Percentiles rank a stretch among this genome's conserved stretches.
These are phyloP conservation scores for Punctoribates punctum DNA, from an alignment of 2,888 invertebrate genomes.

Conservation along the genomic window DNA sequence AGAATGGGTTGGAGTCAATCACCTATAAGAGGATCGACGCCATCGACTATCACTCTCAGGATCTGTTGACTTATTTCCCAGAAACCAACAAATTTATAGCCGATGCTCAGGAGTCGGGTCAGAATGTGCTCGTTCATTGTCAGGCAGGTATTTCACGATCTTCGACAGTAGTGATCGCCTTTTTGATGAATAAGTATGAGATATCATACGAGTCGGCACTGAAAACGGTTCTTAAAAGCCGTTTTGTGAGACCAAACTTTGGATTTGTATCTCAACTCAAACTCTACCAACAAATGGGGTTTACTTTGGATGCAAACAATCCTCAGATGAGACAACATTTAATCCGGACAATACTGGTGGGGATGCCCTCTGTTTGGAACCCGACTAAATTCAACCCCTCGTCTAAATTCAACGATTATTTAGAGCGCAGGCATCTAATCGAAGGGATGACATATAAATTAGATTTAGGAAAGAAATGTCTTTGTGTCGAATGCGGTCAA, in stretches of 20 bases:
- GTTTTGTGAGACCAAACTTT: constrained; percentile 69
- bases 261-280: constrained; percentile 72
- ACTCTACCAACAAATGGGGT: constrained; percentile 50
- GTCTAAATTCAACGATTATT: background rate
- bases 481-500: constrained; percentile 7
- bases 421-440: background rate
- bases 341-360: no score
- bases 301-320: constrained; percentile 18
- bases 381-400: no score
- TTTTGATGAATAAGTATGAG: constrained; percentile 47
- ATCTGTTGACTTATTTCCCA: constrained; percentile 33
- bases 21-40: background rate
- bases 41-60: background rate
- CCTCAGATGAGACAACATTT: no score
- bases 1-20: background rate
- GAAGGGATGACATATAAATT: background rate
- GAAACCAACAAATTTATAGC: constrained; percentile 16
- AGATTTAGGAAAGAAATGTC: background rate
- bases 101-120: background rate
- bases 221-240: constrained; percentile 62
- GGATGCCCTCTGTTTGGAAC: no score
- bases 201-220: constrained; percentile 65
- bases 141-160: constrained; percentile 50
- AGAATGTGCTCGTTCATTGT: constrained; percentile 50
- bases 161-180: constrained; percentile 50